Evolutionary conservation across 2,888 invertebrate genomes (phyloP).

Genomic region (Eugnorisma glareosa): DNA sequence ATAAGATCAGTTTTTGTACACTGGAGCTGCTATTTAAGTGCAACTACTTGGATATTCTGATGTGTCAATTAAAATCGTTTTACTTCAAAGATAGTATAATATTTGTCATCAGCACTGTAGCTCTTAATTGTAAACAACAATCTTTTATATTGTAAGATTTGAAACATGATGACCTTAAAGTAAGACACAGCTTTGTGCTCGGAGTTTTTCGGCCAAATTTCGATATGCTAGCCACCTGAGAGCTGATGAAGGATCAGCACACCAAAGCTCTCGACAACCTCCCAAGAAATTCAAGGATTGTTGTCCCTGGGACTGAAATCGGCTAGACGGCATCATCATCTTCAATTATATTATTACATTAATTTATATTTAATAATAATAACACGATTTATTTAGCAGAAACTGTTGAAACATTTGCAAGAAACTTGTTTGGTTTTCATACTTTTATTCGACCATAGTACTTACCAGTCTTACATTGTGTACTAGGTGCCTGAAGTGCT

Average conservation of each 20-base stretch:
- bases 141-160: no score
- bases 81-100: not conserved
- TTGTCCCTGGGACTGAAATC: no score
- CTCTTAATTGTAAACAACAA: not conserved
- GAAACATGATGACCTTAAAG: no score
- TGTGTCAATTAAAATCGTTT: not conserved
- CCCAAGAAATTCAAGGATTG: no score
- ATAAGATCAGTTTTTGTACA: conserved; percentile 47
- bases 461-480: not conserved
- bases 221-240: no score
- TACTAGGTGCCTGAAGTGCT: not conserved
- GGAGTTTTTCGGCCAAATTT: no score
- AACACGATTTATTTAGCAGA: not conserved
- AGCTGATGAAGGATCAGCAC: no score
- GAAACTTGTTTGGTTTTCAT: not conserved
- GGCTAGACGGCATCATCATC: no score
- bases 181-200: no score
- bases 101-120: not conserved
- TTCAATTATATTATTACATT: no score
- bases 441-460: not conserved
- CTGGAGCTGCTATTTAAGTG: conserved; percentile 4
- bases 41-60: conserved; percentile 1
- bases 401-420: no score
- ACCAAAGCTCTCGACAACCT: no score
- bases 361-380: not conserved